phyloP scores from a whole-genome alignment of 2,888 invertebrate genomes.

The Eupeodes latifasciatus region DNA sequence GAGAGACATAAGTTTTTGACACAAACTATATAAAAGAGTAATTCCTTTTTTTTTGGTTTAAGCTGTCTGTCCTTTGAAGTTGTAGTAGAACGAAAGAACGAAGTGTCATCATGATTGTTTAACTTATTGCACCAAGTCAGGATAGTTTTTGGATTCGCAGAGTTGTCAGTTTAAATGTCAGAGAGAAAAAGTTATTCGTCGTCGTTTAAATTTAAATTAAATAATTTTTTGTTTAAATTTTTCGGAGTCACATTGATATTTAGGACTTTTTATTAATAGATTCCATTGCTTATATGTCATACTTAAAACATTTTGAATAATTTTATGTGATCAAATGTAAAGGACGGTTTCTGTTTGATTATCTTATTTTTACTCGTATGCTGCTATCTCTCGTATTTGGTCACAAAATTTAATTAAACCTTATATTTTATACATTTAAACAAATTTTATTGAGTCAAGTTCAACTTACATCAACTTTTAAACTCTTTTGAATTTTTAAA shows the following conservation, averaged over 20 bases:
- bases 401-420: too few species aligned
- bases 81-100: not conserved
- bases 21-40: slow-evolving; percentile 53
- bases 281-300: too few species aligned
- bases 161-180: slow-evolving; percentile 14
- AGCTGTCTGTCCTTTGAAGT: not conserved
- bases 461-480: too few species aligned
- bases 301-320: too few species aligned
- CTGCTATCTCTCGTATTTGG: too few species aligned
- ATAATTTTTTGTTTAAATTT: not conserved
- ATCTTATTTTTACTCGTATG: too few species aligned
- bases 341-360: too few species aligned
- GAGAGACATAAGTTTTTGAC: slow-evolving; percentile 69
- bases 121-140: slow-evolving; percentile 47
- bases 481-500: too few species aligned
- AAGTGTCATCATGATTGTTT: slow-evolving; percentile 48
- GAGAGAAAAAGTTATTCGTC: not conserved
- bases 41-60: not conserved
- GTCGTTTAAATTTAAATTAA: slow-evolving; percentile 11
- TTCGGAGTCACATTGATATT: not conserved
- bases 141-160: slow-evolving; percentile 11
- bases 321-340: too few species aligned
- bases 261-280: not conserved
- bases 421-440: too few species aligned
- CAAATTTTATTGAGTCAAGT: too few species aligned